A percentile compares a stretch with the other conserved stretches of the same genome.
These are phyloP conservation scores for Picathartes gymnocephalus DNA, from an alignment of 2,113 vertebrate species.

Conservation along the genomic window DNA sequence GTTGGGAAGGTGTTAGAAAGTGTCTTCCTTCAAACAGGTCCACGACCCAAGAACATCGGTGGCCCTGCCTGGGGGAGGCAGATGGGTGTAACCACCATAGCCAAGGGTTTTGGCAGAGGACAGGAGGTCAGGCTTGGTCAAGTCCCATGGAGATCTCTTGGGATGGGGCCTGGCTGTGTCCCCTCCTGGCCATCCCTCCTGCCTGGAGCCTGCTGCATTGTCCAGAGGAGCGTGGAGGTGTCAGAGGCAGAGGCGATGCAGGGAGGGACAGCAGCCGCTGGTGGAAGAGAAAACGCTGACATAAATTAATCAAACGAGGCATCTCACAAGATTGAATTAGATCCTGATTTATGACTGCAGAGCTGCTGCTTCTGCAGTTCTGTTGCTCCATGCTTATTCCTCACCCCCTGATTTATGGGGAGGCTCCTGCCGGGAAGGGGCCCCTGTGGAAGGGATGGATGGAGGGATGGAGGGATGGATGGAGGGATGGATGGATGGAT, in stretches of 20 bases:
- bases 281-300: constrained; percentile 62
- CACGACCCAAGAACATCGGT: rapidly evolving
- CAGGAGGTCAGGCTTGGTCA: not conserved
- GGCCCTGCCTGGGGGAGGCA: not conserved
- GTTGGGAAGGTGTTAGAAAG: not conserved
- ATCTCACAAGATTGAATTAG: constrained; percentile 77
- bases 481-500: not conserved
- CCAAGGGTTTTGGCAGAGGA: not conserved
- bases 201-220: not conserved
- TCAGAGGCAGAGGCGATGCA: not conserved
- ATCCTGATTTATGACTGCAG: constrained; percentile 76
- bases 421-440: constrained; percentile 9
- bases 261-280: constrained; percentile 15
- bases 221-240: not conserved
- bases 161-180: not conserved
- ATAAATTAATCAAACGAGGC: constrained; percentile 79
- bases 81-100: not conserved
- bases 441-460: not conserved
- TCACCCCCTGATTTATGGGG: constrained; percentile 71
- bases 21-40: not conserved
- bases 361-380: constrained; percentile 47
- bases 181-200: not conserved
- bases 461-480: not conserved
- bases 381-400: constrained; percentile 8
- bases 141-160: not conserved